Evolutionary conservation across 2,888 invertebrate species (phyloP).

Genomic region (Gryllus longicercus): DNA sequence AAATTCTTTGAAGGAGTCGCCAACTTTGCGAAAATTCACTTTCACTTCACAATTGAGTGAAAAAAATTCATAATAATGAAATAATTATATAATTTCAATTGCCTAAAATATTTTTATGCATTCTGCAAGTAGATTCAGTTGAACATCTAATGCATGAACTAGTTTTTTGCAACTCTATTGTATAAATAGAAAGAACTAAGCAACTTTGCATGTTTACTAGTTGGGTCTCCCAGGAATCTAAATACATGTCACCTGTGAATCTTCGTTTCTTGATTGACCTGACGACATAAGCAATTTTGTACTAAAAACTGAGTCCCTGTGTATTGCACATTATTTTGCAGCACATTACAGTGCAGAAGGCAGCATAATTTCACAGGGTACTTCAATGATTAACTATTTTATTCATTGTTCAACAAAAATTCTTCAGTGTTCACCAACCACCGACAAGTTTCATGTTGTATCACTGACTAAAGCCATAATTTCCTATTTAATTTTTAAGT

Average conservation of each 20-base stretch:
- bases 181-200: too few species aligned
- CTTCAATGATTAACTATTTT: too few species aligned
- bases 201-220: neutral
- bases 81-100: too few species aligned
- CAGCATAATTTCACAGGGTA: neutral
- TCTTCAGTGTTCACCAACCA: neutral
- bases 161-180: too few species aligned
- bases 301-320: neutral
- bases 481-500: neutral
- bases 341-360: neutral
- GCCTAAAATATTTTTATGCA: too few species aligned
- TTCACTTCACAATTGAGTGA: too few species aligned
- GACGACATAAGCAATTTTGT: conserved; percentile 5
- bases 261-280: neutral
- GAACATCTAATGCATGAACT: too few species aligned
- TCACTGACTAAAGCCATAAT: neutral
- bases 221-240: neutral
- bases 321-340: neutral
- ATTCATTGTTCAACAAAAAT: neutral
- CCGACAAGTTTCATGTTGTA: conserved; percentile 17
- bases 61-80: too few species aligned
- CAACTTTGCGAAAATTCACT: too few species aligned
- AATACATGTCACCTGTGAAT: neutral
- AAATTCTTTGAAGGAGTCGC: too few species aligned
- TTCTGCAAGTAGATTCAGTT: too few species aligned